Evolutionary conservation across 92 coral and sea anemone species (phyloP).

Genomic region (Parazoanthus darwini): DNA sequence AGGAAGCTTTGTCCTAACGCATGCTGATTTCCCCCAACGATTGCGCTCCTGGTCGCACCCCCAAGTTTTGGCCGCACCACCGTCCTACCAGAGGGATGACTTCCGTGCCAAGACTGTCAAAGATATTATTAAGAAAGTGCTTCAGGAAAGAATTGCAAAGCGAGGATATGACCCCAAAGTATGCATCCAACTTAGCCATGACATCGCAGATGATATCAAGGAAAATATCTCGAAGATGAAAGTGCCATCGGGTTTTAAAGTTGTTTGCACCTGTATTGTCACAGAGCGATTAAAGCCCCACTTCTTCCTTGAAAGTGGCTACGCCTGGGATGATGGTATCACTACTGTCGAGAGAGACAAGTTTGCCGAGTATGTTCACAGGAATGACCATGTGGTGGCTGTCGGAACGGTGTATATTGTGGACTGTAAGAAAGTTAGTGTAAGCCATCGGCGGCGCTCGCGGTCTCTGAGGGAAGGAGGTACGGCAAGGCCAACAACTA

Average conservation of each 20-base stretch:
- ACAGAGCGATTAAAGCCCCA: conserved; percentile 67
- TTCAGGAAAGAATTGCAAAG: conserved; percentile 67
- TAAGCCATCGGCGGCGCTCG: conserved; percentile 19
- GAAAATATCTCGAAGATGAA: conserved; percentile 71
- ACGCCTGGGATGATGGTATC: conserved; percentile 84
- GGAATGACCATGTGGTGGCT: conserved; percentile 77
- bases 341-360: conserved; percentile 68
- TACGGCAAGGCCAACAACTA: conserved; percentile 43
- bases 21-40: conserved; percentile 81
- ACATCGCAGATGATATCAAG: conserved; percentile 61
- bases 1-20: conserved; percentile 72
- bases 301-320: conserved; percentile 82
- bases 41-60: conserved; percentile 66
- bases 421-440: conserved; percentile 56
- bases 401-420: conserved; percentile 91
- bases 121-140: conserved; percentile 68
- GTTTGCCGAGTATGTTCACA: conserved; percentile 87
- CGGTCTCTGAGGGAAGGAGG: conserved; percentile 34
- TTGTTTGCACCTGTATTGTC: conserved; percentile 80
- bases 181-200: conserved; percentile 53
- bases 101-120: conserved; percentile 57
- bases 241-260: conserved; percentile 63
- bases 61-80: conserved; percentile 24
- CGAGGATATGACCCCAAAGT: conserved; percentile 72
- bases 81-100: conserved; percentile 23